Base-by-base conservation (phyloP, 2,113 vertebrate species). In the Puffinus mauretanicus region DNA sequence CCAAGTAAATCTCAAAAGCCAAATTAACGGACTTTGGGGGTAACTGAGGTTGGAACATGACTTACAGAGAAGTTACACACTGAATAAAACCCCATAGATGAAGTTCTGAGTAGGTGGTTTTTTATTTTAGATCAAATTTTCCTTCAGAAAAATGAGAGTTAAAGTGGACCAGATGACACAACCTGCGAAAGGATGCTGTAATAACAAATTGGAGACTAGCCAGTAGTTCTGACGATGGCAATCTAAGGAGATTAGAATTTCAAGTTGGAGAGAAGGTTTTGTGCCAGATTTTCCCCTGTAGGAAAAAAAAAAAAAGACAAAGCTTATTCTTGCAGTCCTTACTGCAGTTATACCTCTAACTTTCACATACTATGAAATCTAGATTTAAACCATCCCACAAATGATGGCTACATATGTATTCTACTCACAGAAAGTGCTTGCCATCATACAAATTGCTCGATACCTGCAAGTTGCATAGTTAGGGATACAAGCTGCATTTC, bases 161-260 rank as follows among this genome's bases (percentile, higher is more conserved):
- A 25, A 94, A 87, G 90, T 84, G 82, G 86, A 92, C 65, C 92
- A 38, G 32, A 62, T 77, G 93, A 87, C 64, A 89, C 61, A 87
- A 76, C 38, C 90, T 94, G 77, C 88, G 65, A 36, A 86, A 93
- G 71, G 92, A 94, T 80, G 47, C 77, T 85, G 58, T 16, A n/a
- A 67, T 87, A 93, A 55, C 90, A 66, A 96, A 65, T 11, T 83
- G 92, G 93, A 95, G 46, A 80, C 8, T 29, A 91, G 88, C 95
- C 93, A 82, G 51, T 26, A 34, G n/a, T 73, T 21, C 12, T 82
- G 95, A 51, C 7, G 9, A 6, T 73, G 87, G 82, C 92, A 92
- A 21, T 32, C 30, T 58, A 44, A 71, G 77, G 76, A 97, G 92
- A 96, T 95, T 69, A 95, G 58, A 86, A 93, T 96, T 94, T 58